phyloP scores from a whole-genome alignment of 2,113 vertebrate genomes.

The Syngnathus typhle region DNA sequence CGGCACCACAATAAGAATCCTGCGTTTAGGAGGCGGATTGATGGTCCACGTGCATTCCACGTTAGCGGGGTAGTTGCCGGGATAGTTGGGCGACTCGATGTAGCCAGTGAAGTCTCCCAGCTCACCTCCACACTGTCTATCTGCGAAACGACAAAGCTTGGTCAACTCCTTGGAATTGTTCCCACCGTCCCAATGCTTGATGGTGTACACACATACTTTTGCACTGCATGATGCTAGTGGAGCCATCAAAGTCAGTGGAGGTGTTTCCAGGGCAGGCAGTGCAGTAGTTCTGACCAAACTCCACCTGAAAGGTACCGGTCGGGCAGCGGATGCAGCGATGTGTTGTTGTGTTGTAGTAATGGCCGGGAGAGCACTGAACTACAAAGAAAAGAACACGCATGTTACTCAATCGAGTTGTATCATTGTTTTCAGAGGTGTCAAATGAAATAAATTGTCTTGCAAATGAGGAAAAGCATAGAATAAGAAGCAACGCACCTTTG shows the following conservation, averaged over 20 bases:
- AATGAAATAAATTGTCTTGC: too few relatives aligned
- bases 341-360: slow-evolving; percentile 92
- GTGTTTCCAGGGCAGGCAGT: slow-evolving; percentile 91
- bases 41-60: slow-evolving; percentile 93
- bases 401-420: background rate
- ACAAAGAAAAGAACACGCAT: slow-evolving; percentile 7
- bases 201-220: slow-evolving; percentile 77
- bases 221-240: slow-evolving; percentile 91
- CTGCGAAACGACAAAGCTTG: slow-evolving; percentile 64
- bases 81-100: slow-evolving; percentile 96
- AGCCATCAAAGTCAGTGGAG: slow-evolving; percentile 94
- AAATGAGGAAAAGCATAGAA: background rate
- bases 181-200: background rate
- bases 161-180: slow-evolving; percentile 2
- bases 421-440: too few relatives aligned
- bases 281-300: slow-evolving; percentile 93
- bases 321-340: slow-evolving; percentile 94
- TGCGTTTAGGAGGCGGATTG: slow-evolving; percentile 89
- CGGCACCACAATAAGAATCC: slow-evolving; percentile 93
- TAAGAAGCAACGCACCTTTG: slow-evolving; percentile 74
- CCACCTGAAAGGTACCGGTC: slow-evolving; percentile 82
- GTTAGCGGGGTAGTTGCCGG: slow-evolving; percentile 94
- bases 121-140: slow-evolving; percentile 89
- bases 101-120: slow-evolving; percentile 93
- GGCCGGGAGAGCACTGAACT: slow-evolving; percentile 96